phyloP scores from a whole-genome alignment of 2,113 vertebrate genomes.

The Potamarius usumacintae region DNA sequence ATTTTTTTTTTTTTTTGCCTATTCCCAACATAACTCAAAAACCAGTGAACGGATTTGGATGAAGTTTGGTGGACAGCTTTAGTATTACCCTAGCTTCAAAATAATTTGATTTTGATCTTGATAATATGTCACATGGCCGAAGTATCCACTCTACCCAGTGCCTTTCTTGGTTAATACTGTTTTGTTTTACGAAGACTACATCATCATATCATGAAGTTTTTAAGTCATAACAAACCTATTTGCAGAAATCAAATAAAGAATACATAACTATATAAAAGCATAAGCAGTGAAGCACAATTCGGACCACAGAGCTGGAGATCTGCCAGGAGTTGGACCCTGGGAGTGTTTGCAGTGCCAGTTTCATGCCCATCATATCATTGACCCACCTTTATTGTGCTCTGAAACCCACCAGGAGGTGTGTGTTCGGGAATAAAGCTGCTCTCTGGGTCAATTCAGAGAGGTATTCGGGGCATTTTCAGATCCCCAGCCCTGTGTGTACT shows the following conservation, averaged over 20 bases:
- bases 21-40: no score
- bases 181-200: no score
- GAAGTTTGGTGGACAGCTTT: no score
- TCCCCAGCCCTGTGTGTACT: background rate
- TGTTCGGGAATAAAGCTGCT: background rate
- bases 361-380: background rate
- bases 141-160: no score
- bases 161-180: background rate
- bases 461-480: background rate
- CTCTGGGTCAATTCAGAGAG: background rate
- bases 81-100: no score
- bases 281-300: background rate
- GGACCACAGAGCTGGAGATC: background rate
- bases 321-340: background rate
- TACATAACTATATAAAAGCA: background rate
- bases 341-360: background rate
- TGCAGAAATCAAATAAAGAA: no score
- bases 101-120: no score
- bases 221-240: background rate
- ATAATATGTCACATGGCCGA: no score
- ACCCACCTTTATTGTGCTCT: background rate
- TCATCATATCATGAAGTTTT: no score
- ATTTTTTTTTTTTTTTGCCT: no score
- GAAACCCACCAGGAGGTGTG: background rate
- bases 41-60: no score